These are phyloP conservation scores for Prionace glauca DNA, from an alignment of 2,797 vertebrate species.

Conservation along the genomic window DNA sequence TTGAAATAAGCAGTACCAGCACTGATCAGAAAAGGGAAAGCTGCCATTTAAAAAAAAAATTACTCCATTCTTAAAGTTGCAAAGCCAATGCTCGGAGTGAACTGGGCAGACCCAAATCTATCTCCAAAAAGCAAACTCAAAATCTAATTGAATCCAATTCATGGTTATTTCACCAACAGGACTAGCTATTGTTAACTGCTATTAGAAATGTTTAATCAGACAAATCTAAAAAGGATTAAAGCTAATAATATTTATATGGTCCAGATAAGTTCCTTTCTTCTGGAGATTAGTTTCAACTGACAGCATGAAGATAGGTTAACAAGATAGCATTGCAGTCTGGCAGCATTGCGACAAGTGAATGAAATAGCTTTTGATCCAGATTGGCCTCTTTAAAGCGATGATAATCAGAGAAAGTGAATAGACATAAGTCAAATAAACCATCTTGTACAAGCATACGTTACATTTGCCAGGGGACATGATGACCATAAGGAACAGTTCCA, in stretches of 20 bases:
- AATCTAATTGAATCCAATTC: too few species aligned
- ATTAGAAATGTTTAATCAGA: not conserved
- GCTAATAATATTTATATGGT: constrained; percentile 27
- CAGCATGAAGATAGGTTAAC: constrained; percentile 25
- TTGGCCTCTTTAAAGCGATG: not conserved
- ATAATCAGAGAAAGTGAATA: constrained; percentile 24
- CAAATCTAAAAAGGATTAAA: constrained; percentile 1
- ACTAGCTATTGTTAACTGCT: not conserved
- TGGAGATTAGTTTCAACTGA: constrained; percentile 18
- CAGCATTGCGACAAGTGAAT: constrained; percentile 21
- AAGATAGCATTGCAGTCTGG: constrained; percentile 2
- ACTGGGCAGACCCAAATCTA: too few species aligned
- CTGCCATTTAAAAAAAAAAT: not conserved
- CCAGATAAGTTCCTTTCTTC: constrained; percentile 32
- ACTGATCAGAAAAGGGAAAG: not conserved
- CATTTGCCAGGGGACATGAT: constrained; percentile 21
- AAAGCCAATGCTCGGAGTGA: too few species aligned
- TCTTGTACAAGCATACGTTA: not conserved
- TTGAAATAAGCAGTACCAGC: not conserved
- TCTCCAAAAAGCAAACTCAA: too few species aligned
- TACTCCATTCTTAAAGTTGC: too few species aligned
- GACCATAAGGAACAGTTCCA: not conserved
- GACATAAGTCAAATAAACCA: not conserved
- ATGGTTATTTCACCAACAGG: not conserved
- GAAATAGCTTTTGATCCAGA: constrained; percentile 26